Base-by-base conservation (phyloP, 2,797 vertebrate species). In the Acanthornis magna region DNA sequence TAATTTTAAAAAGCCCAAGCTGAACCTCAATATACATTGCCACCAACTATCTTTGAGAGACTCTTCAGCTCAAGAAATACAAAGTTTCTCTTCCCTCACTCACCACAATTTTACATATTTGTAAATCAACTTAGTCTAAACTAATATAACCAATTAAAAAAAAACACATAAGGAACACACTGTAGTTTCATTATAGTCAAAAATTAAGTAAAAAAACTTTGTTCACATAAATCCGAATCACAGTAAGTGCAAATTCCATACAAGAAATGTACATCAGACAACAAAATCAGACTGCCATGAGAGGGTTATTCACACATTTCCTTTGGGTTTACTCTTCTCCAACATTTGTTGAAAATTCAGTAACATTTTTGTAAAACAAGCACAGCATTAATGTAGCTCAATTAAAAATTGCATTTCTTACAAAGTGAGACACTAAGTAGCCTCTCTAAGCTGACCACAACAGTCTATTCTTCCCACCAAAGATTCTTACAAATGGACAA, bases 371-470 rank as follows among this genome's bases (percentile, higher is more conserved):
- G 13, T 45, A 68, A 88, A 58, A 71, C 10, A 77, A 80, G 57
- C 5, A 29, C 26, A 16, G 54, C 12, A n/a, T n/a, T 68, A 17
- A 65, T 0, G 0, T 4, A 70, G 40, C 30, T 85, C 29, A 80
- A 23, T 4, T 48, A 45, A 63, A 89, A 88, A 30, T 2, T 27
- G 1, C 1, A 5, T 43, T 86, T 83, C 2, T 78, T 50, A 63
- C 43, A 19, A 65, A 89, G 18, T 22, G 11, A 87, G 47, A 38
- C 34, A 43, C 9, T 42, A 50, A 7, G 26, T 19, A 73, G n/a
- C 23, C 51, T 76, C 68, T 34, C 8, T 8, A 55, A 82, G 3
- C 45, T 53, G 18, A 58, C 43, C 65, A 81, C 21, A 87, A 36
- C 34, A 51, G 13, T 2, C 14, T 34, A 10, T 12, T 75, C 91